Evolutionary conservation across 2,113 vertebrate genomes (phyloP), one percentile per base, ranked within the genome.

Genomic region (Cephalopterus ornatus): DNA sequence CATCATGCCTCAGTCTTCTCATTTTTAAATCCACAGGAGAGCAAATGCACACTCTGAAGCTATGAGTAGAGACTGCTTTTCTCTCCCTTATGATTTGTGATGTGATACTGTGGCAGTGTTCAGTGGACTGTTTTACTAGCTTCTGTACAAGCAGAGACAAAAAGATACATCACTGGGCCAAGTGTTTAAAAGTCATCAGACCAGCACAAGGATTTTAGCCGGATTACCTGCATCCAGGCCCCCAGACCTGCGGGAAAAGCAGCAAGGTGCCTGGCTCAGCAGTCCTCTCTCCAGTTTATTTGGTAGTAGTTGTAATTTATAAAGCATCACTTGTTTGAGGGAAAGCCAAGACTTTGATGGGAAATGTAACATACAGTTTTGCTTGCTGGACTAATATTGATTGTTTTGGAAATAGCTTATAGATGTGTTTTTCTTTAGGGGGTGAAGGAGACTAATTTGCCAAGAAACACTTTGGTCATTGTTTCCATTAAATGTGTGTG

Each of bases 381-480:
- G 53, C 81, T 75, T 82, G 85, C 81, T 82, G 79, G 88, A 80
- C 85, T 91, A 74, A 52, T 95, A 93, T 84, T 93, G 88, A 94
- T 94, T 93, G 95, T 68, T 96, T 92, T 65, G 68, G 92, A 89
- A 95, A 71, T 90, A 86, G 76, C 58, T 90, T 86, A 81, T 90
- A 90, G 93, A 81, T 86, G 50, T 92, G 83, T 81, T 95, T 83
- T 88, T 77, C n/a, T 79, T 24, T 2, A 3, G 41, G 59, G 79
- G 88, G 17, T 78, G 62, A 92, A 72, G 28, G 47, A 42, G 56
- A 67, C 68, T 81, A 67, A 95, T 95, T 81, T 93, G 85, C 95
- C 91, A 92, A 95, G 84, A 92, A 95, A 92, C 83, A 89, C 80
- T 91, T 95, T 12, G 78, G 83, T 81, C 86, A 81, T 91, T 88